Evolutionary conservation across 2,797 vertebrate species (phyloP).

Genomic region (Mormyrops attenuatus): DNA sequence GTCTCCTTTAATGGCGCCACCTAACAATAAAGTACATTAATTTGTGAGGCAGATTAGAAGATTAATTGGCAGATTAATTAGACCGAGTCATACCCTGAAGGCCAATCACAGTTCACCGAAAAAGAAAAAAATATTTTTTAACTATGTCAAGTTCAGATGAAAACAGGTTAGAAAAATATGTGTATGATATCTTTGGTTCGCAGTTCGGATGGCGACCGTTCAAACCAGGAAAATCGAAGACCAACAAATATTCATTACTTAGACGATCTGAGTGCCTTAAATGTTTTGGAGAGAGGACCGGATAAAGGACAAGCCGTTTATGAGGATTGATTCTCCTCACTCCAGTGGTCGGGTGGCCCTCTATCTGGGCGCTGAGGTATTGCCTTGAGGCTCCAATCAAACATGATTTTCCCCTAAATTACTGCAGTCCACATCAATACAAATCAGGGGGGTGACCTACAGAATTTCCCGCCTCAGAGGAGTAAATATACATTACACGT

Average conservation of each 20-base stretch:
- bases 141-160: background rate
- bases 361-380: background rate
- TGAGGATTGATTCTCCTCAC: conserved; percentile 35
- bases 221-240: conserved; percentile 1
- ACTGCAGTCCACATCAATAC: conserved; percentile 37
- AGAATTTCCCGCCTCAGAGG: conserved; percentile 10
- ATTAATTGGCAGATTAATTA: conserved; percentile 4
- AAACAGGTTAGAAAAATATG: background rate
- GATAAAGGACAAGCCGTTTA: conserved; percentile 25
- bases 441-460: conserved; percentile 35
- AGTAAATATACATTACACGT: conserved; percentile 34
- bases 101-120: conserved; percentile 1
- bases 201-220: background rate
- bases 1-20: background rate
- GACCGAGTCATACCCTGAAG: background rate
- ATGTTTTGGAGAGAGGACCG: background rate
- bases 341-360: background rate
- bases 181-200: background rate
- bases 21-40: background rate
- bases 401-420: conserved; percentile 36
- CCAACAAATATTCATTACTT: conserved; percentile 14
- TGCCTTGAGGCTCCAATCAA: conserved; percentile 32
- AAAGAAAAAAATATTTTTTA: background rate
- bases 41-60: background rate
- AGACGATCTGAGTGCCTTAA: background rate